Evolutionary conservation across 2,797 vertebrate species (phyloP), one percentile per base, ranked within the genome.

Genomic region (Avahi laniger): DNA sequence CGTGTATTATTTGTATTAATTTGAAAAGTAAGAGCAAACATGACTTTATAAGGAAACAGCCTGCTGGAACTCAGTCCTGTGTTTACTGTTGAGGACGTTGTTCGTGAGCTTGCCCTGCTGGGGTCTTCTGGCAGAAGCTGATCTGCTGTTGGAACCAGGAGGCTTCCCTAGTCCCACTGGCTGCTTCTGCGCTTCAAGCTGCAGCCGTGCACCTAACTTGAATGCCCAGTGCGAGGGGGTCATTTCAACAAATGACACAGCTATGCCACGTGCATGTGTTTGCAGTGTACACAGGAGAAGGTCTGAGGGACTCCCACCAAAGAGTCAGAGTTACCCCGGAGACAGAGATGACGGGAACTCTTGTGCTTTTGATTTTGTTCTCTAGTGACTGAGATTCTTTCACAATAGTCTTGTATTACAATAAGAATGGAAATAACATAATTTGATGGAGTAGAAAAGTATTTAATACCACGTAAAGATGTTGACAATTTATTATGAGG

Each of bases 11-110:
- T 43, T 82, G 33, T 67, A 72, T 72, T 82, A 89, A 72, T 86
- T 85, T 22, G 4, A 65, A 89, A 89, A 78, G 96, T 65, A 24
- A 88, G 69, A 93, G 46, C 59, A 93, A 91, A 48, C 57, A 24
- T 4, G 43, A 38, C 28, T 46, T 9, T 46, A 4, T 4, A 30
- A 92, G 61, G 41, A 90, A 86, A 17, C 20, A 33, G 83, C 65
- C 54, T 13, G 1, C 2, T 0, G 14, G 43, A 67, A 48, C 4
- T 5, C 20, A 0, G 63, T 20, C 24, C 57, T 18, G 61, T 9
- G 22, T 79, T 50, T 52, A 22, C 7, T 28, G 30, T 46, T 5
- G 46, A 89, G 30, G 46, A 48, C 18, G 0, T 41, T 22, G 38
- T 5, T 83, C 30, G 14, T 30, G 20, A 28, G 1, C 41, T 20